phyloP scores from a whole-genome alignment of 2,797 vertebrate species.

The Salarias fasciatus region DNA sequence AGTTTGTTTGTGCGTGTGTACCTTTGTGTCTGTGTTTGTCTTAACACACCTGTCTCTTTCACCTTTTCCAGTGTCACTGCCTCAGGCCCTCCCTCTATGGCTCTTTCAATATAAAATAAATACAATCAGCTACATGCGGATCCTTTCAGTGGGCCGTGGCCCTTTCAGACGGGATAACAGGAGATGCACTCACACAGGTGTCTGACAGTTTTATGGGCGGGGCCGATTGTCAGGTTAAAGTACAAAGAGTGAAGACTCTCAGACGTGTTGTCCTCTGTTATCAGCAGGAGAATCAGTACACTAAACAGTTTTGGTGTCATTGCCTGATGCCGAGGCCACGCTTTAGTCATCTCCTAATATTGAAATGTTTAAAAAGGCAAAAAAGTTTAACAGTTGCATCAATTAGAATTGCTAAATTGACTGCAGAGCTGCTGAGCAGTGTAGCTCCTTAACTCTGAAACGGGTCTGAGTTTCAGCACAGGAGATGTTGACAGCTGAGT shows the following conservation, averaged over 20 bases:
- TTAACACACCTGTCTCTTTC: not conserved
- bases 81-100: not conserved
- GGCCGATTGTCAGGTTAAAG: slow-evolving; percentile 47
- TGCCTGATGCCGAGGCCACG: not conserved
- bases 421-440: not conserved
- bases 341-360: slow-evolving; percentile 16
- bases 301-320: slow-evolving; percentile 19
- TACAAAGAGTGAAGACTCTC: slow-evolving; percentile 32
- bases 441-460: not conserved
- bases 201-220: slow-evolving; percentile 13
- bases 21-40: no score
- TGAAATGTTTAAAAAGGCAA: not conserved
- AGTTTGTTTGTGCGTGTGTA: no score
- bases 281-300: slow-evolving; percentile 11
- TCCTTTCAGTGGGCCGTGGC: not conserved
- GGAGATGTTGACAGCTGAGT: slow-evolving; percentile 4
- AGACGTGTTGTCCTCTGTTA: slow-evolving; percentile 34
- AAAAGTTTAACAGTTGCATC: slow-evolving; percentile 2
- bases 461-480: slow-evolving; percentile 1
- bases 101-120: slow-evolving; percentile 4
- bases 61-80: not conserved
- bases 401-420: not conserved
- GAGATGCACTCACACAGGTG: not conserved
- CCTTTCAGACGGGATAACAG: slow-evolving; percentile 2
- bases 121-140: not conserved